Evolutionary conservation across 2,888 invertebrate genomes (phyloP).

Genomic region (Ichneumon xanthorius): DNA sequence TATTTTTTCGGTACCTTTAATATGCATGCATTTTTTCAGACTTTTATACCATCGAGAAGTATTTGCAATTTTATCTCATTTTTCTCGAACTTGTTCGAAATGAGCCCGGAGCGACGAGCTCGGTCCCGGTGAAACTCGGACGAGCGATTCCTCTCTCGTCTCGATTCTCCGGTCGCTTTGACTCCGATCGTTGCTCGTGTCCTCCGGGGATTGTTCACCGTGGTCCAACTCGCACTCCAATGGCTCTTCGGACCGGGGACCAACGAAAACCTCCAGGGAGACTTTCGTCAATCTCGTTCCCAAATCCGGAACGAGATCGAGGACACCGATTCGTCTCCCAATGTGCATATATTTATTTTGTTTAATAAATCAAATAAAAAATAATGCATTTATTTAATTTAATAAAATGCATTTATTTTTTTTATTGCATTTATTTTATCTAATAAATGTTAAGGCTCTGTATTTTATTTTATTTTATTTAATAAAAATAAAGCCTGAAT

Average conservation of each 20-base stretch:
- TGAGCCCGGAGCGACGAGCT: conserved; percentile 16
- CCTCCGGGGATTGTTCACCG: background rate
- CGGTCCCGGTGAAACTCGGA: conserved; percentile 51
- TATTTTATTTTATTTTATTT: too few relatives aligned
- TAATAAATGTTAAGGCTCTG: too few relatives aligned
- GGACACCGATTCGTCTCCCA: conserved; percentile 25
- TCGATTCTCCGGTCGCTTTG: conserved; percentile 47
- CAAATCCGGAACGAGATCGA: conserved; percentile 38
- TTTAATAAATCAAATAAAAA: too few relatives aligned
- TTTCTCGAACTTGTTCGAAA: too few relatives aligned
- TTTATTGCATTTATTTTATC: too few relatives aligned
- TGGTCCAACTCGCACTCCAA: background rate
- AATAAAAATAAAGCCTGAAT: too few relatives aligned
- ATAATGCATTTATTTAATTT: too few relatives aligned
- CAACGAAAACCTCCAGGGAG: background rate
- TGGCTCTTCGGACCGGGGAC: background rate
- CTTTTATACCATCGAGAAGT: too few relatives aligned
- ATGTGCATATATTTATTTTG: background rate
- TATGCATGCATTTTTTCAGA: too few relatives aligned
- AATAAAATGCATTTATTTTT: too few relatives aligned
- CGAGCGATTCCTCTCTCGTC: conserved; percentile 1
- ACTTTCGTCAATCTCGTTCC: background rate
- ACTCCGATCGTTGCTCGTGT: background rate
- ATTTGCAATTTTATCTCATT: too few relatives aligned
- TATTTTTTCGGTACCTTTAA: too few relatives aligned